These are phyloP conservation scores for Podarcis muralis DNA, from an alignment of 2,113 vertebrate species.

Conservation along the genomic window DNA sequence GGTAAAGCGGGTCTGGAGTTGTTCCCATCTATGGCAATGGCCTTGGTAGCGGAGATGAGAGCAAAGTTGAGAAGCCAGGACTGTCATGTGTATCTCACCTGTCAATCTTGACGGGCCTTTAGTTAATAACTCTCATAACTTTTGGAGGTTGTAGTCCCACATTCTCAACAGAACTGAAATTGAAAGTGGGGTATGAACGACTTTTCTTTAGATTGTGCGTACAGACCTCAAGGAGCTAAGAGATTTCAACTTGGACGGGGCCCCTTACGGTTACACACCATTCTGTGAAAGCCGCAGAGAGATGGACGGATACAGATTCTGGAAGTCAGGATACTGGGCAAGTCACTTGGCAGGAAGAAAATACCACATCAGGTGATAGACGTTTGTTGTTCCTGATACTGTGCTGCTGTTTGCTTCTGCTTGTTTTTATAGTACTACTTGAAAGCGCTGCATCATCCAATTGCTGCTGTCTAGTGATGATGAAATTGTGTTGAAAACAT, in stretches of 20 bases:
- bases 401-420: not conserved
- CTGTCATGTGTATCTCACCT: not conserved
- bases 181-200: not conserved
- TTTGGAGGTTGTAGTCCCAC: accelerated
- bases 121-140: not conserved
- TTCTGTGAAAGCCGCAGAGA: conserved; percentile 96
- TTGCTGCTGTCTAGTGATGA: too few species aligned
- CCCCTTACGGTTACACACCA: conserved; percentile 96
- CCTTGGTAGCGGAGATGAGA: not conserved
- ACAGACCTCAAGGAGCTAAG: conserved; percentile 94
- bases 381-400: accelerated
- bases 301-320: conserved; percentile 98
- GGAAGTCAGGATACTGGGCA: conserved; percentile 98
- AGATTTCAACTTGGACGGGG: conserved; percentile 93
- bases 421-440: not conserved
- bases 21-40: not conserved
- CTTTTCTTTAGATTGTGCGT: conserved; percentile 87
- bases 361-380: conserved; percentile 94
- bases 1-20: not conserved
- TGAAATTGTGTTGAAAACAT: not conserved
- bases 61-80: not conserved
- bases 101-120: not conserved
- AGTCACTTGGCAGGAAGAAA: conserved; percentile 95
- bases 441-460: not conserved
- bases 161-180: not conserved